Evolutionary conservation across 37 sponge, comb jelly and placozoan genomes (phyloP), one percentile per base, ranked within the genome.

Genomic region (Aplysina aerophoba): DNA sequence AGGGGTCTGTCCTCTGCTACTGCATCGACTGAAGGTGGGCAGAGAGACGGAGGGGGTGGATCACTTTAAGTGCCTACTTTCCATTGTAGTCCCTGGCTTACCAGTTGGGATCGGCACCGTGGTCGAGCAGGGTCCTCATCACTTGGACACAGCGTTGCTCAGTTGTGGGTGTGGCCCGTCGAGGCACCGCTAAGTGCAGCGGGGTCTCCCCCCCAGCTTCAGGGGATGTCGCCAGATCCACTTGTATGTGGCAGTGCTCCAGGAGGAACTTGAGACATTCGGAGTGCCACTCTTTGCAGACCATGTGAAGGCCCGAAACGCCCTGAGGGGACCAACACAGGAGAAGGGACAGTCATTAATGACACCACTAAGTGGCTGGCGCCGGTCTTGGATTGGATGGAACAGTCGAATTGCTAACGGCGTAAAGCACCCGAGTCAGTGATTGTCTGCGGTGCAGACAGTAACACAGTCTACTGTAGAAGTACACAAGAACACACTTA

Each of bases 231-330:
- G 58, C 40, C 0, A 24, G 35, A 61, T 88, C 82, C n/a, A 90
- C 82, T 1, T 83, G 86, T 20, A 86, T 65, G 20, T 35, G 67
- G 64, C 62, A 79, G 60, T 90, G 84, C 24, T 88, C 78, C 25
- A 94, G 83, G 14, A 94, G 69, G 67, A 86, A 88, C 72, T 77
- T 74, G 74, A 93, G 40, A 59, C 91, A 87, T 17, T 87, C 83
- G 16, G 86, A 31, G 21, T 71, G 44, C 57, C 88, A 72, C 50
- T 87, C 61, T 58, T 83, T 85, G 39, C 91, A 88, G 31, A 90
- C 88, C 62, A 90, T 33, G 72, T 93, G 94, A n/a, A 93, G 58
- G 17, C 80, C 81, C 39, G 59, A 85, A 16, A 85, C 34, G 4
- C 94, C 94, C 94, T 93, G 55, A 15, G 64, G 50, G 50, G 50